These are phyloP conservation scores for Mirounga angustirostris DNA, from an alignment of 2,113 vertebrate species.

Conservation along the genomic window DNA sequence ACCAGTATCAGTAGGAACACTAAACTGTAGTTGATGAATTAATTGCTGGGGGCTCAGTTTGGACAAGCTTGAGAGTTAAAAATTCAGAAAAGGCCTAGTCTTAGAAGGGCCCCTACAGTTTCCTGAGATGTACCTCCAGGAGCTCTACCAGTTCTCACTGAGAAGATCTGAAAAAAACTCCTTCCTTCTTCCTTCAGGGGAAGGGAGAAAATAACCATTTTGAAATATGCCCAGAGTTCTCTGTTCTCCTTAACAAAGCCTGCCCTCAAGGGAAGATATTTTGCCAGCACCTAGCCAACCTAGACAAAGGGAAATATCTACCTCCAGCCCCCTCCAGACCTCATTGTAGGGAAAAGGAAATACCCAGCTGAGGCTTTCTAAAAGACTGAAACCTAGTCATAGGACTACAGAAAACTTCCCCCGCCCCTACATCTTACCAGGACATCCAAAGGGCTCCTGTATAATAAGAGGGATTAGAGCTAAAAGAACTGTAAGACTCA, in stretches of 20 bases:
- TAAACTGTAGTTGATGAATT: neutral
- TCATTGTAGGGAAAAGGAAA: neutral
- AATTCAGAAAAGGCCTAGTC: neutral
- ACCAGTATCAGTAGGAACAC: neutral
- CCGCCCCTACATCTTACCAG: neutral
- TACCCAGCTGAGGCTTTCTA: neutral
- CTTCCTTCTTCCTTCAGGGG: neutral
- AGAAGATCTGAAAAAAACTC: slow-evolving; percentile 14
- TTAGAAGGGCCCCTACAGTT: neutral
- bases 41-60: neutral
- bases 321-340: neutral
- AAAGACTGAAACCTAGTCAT: neutral
- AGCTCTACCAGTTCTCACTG: neutral
- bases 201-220: neutral
- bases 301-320: neutral
- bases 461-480: neutral
- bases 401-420: neutral
- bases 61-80: neutral
- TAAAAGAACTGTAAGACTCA: neutral
- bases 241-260: neutral
- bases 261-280: neutral
- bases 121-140: neutral
- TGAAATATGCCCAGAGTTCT: neutral
- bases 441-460: neutral
- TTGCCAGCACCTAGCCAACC: neutral